Conservation (phyloP, 2,113 vertebrate species). For the Morone chrysops region DNA sequence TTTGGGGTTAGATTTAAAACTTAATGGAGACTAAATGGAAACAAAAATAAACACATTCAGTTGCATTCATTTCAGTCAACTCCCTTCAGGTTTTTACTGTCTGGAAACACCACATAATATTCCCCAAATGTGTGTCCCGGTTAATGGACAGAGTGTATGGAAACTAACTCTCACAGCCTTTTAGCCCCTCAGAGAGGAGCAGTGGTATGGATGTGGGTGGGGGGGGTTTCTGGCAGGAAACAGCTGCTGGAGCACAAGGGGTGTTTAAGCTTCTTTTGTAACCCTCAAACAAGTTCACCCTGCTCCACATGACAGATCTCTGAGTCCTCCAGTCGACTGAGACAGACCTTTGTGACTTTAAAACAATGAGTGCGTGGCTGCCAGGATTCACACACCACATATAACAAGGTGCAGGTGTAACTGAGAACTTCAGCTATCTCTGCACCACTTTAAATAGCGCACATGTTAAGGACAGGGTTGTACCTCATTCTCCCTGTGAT, state of each 20-base stretch:
- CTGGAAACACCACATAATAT: constrained; percentile 51
- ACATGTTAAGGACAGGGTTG: background rate
- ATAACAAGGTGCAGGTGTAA: constrained; percentile 38
- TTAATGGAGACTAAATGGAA: constrained; percentile 20
- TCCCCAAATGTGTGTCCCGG: background rate
- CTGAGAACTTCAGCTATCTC: background rate
- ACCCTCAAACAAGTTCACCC: constrained; percentile 59
- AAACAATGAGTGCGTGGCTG: constrained; percentile 61
- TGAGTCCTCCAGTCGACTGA: constrained; percentile 33
- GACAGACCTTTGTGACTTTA: constrained; percentile 59
- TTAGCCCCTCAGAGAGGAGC: constrained; percentile 23
- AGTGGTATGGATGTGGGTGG: background rate
- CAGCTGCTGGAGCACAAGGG: constrained; percentile 65
- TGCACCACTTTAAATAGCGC: background rate
- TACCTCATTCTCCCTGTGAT: constrained; percentile 92
- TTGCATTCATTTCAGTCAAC: background rate
- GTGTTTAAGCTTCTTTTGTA: constrained; percentile 45
- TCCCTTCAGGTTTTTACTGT: constrained; percentile 33
- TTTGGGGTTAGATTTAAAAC: constrained; percentile 7
- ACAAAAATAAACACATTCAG: constrained; percentile 17
- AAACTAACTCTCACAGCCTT: constrained; percentile 59
- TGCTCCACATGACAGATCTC: constrained; percentile 49
- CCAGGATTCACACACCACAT: constrained; percentile 49
- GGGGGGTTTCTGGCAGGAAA: constrained; percentile 73
- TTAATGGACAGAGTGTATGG: constrained; percentile 28